Percentiles rank a stretch among this genome's conserved stretches.
These are phyloP conservation scores for Eurystomus gularis DNA, from an alignment of 2,113 vertebrate genomes.

Conservation along the genomic window DNA sequence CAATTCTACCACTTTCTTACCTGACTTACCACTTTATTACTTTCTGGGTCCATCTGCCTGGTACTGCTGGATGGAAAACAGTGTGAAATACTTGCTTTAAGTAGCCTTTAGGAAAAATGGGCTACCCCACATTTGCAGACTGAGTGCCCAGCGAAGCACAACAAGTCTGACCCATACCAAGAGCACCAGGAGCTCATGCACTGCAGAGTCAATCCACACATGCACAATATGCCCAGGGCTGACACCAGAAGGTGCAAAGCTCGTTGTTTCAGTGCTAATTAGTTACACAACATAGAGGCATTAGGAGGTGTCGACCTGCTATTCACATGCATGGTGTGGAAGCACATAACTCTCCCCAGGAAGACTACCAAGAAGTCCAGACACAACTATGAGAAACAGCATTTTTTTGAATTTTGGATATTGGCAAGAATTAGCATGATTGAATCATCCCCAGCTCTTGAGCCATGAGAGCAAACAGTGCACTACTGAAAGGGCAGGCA, in stretches of 20 bases:
- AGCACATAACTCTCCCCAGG: not conserved
- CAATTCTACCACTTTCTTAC: not conserved
- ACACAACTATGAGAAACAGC: not conserved
- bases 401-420: not conserved
- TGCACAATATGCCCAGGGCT: not conserved
- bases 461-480: not conserved
- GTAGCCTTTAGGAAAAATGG: not conserved
- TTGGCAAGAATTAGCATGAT: not conserved
- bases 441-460: not conserved
- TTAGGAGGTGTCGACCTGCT: not conserved
- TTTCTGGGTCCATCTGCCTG: not conserved
- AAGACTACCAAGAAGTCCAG: not conserved
- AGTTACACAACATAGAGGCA: not conserved
- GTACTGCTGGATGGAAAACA: not conserved
- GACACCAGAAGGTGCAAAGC: not conserved
- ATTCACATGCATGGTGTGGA: not conserved
- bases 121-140: not conserved
- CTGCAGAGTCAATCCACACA: not conserved
- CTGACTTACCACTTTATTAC: not conserved
- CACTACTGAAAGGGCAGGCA: not conserved
- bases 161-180: accelerated
- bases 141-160: not conserved
- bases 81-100: not conserved
- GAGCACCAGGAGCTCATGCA: not conserved
- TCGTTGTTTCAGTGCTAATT: not conserved